Base-by-base conservation (phyloP, 2,888 invertebrate species). In the Ichneumoninae sp. region DNA sequence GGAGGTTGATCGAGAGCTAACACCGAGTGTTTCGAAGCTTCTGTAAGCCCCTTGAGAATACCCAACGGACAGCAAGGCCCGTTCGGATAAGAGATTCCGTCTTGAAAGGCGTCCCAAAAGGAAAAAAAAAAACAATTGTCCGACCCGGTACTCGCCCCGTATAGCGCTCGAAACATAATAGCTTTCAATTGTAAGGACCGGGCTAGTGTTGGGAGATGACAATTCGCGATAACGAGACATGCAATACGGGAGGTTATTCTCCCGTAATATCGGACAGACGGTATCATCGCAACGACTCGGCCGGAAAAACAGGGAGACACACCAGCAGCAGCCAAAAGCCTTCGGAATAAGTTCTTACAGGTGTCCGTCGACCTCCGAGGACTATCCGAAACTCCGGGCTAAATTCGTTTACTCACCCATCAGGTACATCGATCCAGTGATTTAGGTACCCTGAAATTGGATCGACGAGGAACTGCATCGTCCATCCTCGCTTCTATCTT, bases 341-440 rank as follows among this genome's bases (percentile, higher is more conserved):
- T 72, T 80, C 68, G 30, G 33, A 72, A 80, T 47, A 68, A 80
- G 66, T 74, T 80, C 57, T 66, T 22, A 47, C 57, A 47, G 66
- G 72, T 72, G 72, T 80, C 10, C 52, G 36, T 57, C 54, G 47
- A 30, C 13, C 52, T 47, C n/a, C 22, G 57, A 8, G 50, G 26
- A 65, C 26, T 50, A 47, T 70, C 30, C 26, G 30, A 81, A 81
- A 81, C 81, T 81, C 40, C 36, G 60, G 50, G 62, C 54, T 70
- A 81, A 81, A 76, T 75, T 81, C 75, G 81, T 70, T 81, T 81
- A 76, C 65, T 70, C 69, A 62, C 75, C 68, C 75, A 62, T 76
- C 75, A 54, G 52, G 40, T 10, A 26, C 65, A 70, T 81, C 81
- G 75, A 76, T 70, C 76, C 69, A 69, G 19, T 52, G 70, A 76